Evolutionary conservation across 2,113 vertebrate genomes (phyloP).

Genomic region (Indicator indicator): DNA sequence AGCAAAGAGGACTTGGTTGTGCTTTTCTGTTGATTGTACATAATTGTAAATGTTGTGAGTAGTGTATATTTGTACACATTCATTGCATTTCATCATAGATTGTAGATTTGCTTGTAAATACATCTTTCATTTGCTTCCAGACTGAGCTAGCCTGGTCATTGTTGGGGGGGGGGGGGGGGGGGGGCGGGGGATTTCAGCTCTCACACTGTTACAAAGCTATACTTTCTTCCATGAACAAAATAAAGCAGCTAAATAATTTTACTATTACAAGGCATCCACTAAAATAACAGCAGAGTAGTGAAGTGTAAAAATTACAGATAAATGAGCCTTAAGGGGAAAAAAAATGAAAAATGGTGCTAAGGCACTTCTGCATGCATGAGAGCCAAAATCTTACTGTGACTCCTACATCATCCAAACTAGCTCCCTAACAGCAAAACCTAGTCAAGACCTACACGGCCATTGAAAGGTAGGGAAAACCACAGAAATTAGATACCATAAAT

Average conservation of each 20-base stretch:
- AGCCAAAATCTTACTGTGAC: rapidly evolving
- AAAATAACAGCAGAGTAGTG: not conserved
- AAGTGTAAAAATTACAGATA: not conserved
- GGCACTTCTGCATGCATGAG: not conserved
- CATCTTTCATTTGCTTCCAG: too few relatives aligned
- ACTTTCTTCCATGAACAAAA: not conserved
- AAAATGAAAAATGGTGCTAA: not conserved
- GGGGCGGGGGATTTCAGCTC: too few relatives aligned
- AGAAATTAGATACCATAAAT: not conserved
- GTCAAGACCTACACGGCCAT: too few relatives aligned
- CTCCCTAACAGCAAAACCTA: not conserved
- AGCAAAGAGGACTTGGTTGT: too few relatives aligned
- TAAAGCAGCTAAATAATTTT: not conserved
- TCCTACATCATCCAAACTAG: not conserved
- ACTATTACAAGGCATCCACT: not conserved
- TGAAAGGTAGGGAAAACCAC: not conserved
- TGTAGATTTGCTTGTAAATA: too few relatives aligned
- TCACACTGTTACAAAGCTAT: not conserved
- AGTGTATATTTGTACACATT: too few relatives aligned
- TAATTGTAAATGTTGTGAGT: too few relatives aligned
- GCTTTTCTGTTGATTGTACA: too few relatives aligned
- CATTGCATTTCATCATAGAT: too few relatives aligned
- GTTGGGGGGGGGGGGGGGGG: too few relatives aligned
- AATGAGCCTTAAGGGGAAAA: not conserved
- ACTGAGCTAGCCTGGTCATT: too few relatives aligned